Evolutionary conservation across 2,888 invertebrate species (phyloP).

Genomic region (Macaria notata): DNA sequence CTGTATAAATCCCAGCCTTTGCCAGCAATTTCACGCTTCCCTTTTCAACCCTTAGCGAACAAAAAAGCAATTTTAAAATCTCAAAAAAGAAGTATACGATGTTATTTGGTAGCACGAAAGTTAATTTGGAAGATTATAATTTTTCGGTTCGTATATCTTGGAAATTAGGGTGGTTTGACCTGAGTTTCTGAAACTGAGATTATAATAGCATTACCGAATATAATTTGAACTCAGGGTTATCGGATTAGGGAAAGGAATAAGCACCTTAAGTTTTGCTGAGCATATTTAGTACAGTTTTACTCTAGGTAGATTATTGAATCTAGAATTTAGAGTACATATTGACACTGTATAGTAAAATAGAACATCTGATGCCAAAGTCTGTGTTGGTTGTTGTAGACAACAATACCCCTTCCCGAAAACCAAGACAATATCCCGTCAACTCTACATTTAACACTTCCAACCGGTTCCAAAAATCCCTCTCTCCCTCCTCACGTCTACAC

Average conservation of each 20-base stretch:
- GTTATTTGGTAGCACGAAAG: conserved; percentile 41
- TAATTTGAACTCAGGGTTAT: no score
- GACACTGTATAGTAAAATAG: no score
- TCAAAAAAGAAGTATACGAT: conserved; percentile 39
- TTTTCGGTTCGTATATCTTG: conserved; percentile 29
- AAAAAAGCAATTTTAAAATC: conserved; percentile 49
- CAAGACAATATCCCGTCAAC: no score
- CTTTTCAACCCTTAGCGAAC: conserved; percentile 49
- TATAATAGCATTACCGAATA: background rate
- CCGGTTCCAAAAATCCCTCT: conserved; percentile 51
- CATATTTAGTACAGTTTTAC: no score
- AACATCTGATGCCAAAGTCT: no score
- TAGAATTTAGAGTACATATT: no score
- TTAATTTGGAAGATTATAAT: conserved; percentile 44
- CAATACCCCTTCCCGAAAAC: no score
- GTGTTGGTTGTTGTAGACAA: no score
- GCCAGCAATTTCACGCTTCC: conserved; percentile 53
- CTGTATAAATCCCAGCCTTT: background rate
- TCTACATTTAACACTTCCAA: conserved; percentile 47
- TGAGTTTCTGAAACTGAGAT: background rate
- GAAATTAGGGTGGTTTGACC: conserved; percentile 24
- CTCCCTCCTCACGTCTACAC: conserved; percentile 31
- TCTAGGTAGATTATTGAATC: no score
- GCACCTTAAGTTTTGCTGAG: no score
- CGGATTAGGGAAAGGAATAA: no score